Evolutionary conservation across 2,797 vertebrate species (phyloP), one percentile per base, ranked within the genome.

Genomic region (Neostethus bicornis): DNA sequence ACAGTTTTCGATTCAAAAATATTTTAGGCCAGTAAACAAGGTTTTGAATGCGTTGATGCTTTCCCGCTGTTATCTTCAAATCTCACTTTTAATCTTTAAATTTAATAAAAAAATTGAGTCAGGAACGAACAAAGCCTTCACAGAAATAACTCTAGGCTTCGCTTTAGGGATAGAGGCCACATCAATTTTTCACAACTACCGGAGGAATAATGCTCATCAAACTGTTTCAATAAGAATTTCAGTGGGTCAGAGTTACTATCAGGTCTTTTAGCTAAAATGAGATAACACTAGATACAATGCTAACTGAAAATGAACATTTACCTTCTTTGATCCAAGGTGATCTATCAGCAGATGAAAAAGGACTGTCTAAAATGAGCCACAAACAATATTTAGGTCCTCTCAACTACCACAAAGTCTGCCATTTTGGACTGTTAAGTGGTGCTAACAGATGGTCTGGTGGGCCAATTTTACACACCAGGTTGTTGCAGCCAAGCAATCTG

Each of bases 141-240:
- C 25, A 56, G 35, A 50, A 63, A 70, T 6, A 25, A 71, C 81
- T 66, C 31, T 52, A 20, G 69, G 77, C 81, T 66, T 49, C 32
- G 75, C 80, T 78, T 31, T 1, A 26, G 66, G 70, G 59, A 31
- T 51, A 58, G 7, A 60, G 63, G 61, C 32, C 9, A 2, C 69
- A 75, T 77, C 47, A 35, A 72, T 82, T 57, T 82, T 79, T 83
- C 24, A 85, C 80, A 46, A 38, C 62, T 24, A 32, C 49, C 51
- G 48, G 61, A 48, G 62, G 19, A 20, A 21, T 1, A 66, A 70
- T 61, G 50, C 52, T 35, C 60, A 67, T 31, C 61, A 71, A 62
- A 50, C 47, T 51, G 51, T 34, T 58, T 35, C 5, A 48, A 37
- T 58, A 55, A 61, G 21, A 28, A 52, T 60, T 66, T 65, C 35